Base-by-base conservation (phyloP, 2,113 vertebrate species). In the Zeus faber region DNA sequence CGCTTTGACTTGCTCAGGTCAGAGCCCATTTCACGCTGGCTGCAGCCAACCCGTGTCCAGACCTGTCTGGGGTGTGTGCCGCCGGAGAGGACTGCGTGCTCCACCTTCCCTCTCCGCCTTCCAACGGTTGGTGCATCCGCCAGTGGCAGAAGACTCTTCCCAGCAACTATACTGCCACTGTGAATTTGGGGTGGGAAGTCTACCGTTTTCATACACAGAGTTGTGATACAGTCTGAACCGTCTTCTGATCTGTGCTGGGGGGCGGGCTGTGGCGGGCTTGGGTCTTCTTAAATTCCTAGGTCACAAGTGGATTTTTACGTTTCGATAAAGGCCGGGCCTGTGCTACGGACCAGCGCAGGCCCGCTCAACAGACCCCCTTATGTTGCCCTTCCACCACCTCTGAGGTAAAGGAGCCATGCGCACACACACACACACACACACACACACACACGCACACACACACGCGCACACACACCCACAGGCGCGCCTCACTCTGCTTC, bases 71-170 rank as follows among this genome's bases (percentile, higher is more conserved):
- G 1, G 45, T 84, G 33, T 87, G 87, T 46, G 33, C 54, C 2
- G 13, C 2, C 1, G 74, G 44, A 1, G 58, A 69, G 6, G 65
- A 78, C 74, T 89, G 87, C 16, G 3, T 17, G n/a, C 48, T 74
- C 39, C 47, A 80, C 37, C 4, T 2, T 0, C 65, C 62, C 11
- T 41, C 63, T 0, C 2, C 40, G 5, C 87, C 82, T 2, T 69
- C 75, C 35, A 65, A 0, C 0, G 79, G 76, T 23, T 90, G 87
- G 86, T 90, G 88, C 13, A 72, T 86, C 51, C 80, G 70, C 20
- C 86, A 85, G 45, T 89, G 87, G 87, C 76, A 84, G 68, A 80
- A 72, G 22, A 80, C 65, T 0, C 29, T 88, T 13, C 50, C 85
- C 49, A 76, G 61, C 31, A n/a, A 62, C 21, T 79, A 81, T 61